These are phyloP conservation scores for Plutella xylostella DNA, from an alignment of 2,888 invertebrate genomes.

Conservation along the genomic window DNA sequence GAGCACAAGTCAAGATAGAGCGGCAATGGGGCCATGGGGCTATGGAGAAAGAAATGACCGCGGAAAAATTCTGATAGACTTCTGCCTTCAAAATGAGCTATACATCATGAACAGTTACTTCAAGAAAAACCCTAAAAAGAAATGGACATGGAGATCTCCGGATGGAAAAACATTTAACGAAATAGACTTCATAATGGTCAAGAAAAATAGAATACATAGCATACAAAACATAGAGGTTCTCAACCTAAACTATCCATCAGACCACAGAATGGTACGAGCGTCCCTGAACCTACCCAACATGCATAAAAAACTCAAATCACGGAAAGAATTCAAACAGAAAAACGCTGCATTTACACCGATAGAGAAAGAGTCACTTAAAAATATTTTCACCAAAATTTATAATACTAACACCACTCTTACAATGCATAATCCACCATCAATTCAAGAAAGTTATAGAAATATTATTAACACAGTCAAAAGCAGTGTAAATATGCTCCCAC, in stretches of 20 bases:
- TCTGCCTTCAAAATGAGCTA: not conserved
- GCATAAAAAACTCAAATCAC: not conserved
- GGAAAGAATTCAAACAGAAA: not conserved
- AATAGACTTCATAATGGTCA: constrained; percentile 8
- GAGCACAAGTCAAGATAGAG: not conserved
- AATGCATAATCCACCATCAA: too few relatives aligned
- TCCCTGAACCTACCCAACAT: not conserved
- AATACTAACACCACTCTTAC: too few relatives aligned
- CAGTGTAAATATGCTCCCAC: not conserved
- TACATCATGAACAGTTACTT: constrained; percentile 3
- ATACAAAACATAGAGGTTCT: not conserved
- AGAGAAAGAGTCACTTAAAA: not conserved
- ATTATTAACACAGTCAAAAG: not conserved
- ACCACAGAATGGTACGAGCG: not conserved
- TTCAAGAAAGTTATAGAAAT: not conserved
- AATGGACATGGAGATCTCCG: constrained; percentile 7
- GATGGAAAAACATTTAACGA: constrained; percentile 2
- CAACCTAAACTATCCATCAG: not conserved
- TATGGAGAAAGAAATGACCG: not conserved
- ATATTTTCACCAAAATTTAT: not conserved
- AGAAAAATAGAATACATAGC: not conserved
- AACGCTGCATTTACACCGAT: not conserved
- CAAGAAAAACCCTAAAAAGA: constrained; percentile 1
- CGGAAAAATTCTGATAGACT: not conserved
- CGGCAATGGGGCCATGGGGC: not conserved